Percentiles rank a stretch among this genome's conserved stretches.
Conservation (phyloP, 2,797 vertebrate species). For the Danio aesculapii region DNA sequence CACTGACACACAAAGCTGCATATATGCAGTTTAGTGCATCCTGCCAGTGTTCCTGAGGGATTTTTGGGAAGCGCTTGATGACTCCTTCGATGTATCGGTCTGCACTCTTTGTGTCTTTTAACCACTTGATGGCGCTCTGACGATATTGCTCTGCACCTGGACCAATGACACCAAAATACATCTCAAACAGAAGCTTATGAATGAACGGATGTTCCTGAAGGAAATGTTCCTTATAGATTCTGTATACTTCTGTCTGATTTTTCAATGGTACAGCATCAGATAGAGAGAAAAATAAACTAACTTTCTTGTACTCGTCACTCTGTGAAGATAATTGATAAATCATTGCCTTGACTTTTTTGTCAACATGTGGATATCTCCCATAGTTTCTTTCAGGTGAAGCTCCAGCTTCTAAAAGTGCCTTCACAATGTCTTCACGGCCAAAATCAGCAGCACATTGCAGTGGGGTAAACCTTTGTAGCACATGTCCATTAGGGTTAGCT, state of each 20-base stretch:
- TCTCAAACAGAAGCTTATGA: slow-evolving; percentile 53
- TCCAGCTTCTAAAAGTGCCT: slow-evolving; percentile 56
- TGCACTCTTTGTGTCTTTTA: slow-evolving; percentile 57
- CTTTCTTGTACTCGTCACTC: slow-evolving; percentile 29
- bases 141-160: slow-evolving; percentile 57
- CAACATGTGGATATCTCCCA: accelerated
- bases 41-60: too few relatives aligned
- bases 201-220: slow-evolving; percentile 52
- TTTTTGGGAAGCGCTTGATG: slow-evolving; percentile 58
- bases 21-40: too few relatives aligned
- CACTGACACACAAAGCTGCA: too few relatives aligned
- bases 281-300: slow-evolving; percentile 17
- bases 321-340: slow-evolving; percentile 30
- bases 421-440: slow-evolving; percentile 53
- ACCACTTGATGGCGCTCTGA: slow-evolving; percentile 59
- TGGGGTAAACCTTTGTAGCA: background rate
- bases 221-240: slow-evolving; percentile 42
- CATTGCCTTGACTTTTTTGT: slow-evolving; percentile 53
- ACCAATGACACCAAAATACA: too few relatives aligned
- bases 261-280: accelerated
- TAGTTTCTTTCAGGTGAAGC: background rate
- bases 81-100: slow-evolving; percentile 55
- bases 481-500: slow-evolving; percentile 49
- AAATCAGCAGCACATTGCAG: slow-evolving; percentile 46
- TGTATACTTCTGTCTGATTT: slow-evolving; percentile 50